A percentile compares a stretch with the other conserved stretches of the same genome.
Conservation (phyloP, 64 coral and sea anemone species). For the Dendronephthya gigantea region DNA sequence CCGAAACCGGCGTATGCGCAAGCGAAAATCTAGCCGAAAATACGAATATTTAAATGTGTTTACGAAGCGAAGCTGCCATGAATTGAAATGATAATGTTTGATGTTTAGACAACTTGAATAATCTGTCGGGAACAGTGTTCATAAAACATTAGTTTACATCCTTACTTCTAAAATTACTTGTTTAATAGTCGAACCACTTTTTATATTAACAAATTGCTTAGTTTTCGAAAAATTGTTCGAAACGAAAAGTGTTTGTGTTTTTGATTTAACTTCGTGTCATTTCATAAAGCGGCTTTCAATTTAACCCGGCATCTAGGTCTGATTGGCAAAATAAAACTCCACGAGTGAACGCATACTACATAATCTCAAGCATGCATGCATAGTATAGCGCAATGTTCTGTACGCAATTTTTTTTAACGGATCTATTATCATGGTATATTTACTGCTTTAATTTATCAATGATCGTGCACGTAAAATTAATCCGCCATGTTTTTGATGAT, state of each 20-base stretch:
- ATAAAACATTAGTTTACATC: neutral
- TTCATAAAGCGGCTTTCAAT: no score
- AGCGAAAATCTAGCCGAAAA: neutral
- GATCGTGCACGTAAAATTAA: neutral
- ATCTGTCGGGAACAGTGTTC: neutral
- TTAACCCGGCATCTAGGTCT: no score
- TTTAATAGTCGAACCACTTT: neutral
- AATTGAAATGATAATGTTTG: conserved; percentile 3
- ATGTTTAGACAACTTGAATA: neutral
- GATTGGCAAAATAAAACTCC: no score
- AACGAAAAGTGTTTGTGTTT: neutral
- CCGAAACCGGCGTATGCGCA: neutral
- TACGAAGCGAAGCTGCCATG: neutral
- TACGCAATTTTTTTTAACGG: no score
- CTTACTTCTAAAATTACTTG: neutral
- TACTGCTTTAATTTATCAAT: no score
- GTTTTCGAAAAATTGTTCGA: neutral
- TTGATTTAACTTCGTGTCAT: no score
- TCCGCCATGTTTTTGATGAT: no score
- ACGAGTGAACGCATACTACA: no score
- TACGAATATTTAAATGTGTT: neutral
- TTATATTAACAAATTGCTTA: neutral
- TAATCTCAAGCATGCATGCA: no score
- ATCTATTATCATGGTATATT: no score
- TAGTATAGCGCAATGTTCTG: no score